Conservation (phyloP, 2,797 vertebrate genomes). For the Chiloscyllium punctatum region DNA sequence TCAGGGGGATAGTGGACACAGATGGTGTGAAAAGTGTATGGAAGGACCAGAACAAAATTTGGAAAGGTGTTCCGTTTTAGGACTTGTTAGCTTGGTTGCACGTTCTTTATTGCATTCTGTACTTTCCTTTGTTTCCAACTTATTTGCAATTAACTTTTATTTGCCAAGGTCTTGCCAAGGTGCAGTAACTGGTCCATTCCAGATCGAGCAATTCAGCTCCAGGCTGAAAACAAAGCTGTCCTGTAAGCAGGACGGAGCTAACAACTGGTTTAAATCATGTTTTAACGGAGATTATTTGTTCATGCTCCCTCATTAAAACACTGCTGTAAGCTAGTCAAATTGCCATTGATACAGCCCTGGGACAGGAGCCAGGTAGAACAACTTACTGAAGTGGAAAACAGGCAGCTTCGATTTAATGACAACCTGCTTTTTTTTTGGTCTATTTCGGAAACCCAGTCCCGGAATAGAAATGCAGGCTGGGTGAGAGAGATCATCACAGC, state of each 20-base stretch:
- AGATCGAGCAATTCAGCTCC: background rate
- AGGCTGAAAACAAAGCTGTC: background rate
- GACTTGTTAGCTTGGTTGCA: background rate
- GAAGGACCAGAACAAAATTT: background rate
- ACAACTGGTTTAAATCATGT: background rate
- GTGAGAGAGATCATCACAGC: background rate
- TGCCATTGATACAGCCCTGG: background rate
- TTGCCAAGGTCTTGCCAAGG: background rate
- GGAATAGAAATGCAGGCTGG: background rate
- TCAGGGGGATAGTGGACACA: too few species aligned
- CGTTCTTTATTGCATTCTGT: background rate
- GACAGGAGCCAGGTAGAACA: background rate
- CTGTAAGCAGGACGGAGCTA: background rate
- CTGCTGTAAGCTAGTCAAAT: background rate
- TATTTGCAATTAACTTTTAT: background rate
- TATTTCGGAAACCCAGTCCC: background rate
- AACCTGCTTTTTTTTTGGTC: background rate
- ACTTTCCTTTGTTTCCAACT: background rate
- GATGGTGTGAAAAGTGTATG: background rate
- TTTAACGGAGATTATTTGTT: background rate
- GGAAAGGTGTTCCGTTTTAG: background rate
- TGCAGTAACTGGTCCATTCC: background rate
- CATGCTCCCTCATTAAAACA: conserved; percentile 16
- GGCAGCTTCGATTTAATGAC: background rate
- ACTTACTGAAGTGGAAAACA: conserved; percentile 28